These are phyloP conservation scores for Morinoia aosen DNA, from an alignment of 2,888 invertebrate genomes.

Conservation along the genomic window DNA sequence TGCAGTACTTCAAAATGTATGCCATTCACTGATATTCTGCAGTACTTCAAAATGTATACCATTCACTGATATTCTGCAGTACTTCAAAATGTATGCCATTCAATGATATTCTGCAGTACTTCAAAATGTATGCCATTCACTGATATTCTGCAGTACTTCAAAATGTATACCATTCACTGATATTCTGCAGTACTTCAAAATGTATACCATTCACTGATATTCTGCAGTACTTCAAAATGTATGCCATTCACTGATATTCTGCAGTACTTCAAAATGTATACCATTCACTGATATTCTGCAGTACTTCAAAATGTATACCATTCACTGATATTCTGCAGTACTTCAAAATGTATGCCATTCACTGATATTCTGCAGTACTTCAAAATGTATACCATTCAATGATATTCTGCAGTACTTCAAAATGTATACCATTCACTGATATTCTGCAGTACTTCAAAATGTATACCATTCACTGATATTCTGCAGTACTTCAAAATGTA, in stretches of 20 bases:
- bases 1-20: neutral
- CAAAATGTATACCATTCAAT: neutral
- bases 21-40: neutral
- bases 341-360: no score
- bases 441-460: neutral
- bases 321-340: neutral
- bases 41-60: neutral
- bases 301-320: neutral
- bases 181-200: neutral
- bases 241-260: neutral
- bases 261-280: neutral
- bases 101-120: neutral
- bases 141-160: neutral
- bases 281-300: no score
- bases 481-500: neutral
- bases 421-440: no score
- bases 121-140: no score
- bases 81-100: neutral
- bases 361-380: no score
- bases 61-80: no score
- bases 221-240: neutral
- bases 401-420: neutral
- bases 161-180: neutral
- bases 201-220: no score
- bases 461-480: neutral